Conservation (phyloP, 2,797 vertebrate species). For the Capromys pilorides region DNA sequence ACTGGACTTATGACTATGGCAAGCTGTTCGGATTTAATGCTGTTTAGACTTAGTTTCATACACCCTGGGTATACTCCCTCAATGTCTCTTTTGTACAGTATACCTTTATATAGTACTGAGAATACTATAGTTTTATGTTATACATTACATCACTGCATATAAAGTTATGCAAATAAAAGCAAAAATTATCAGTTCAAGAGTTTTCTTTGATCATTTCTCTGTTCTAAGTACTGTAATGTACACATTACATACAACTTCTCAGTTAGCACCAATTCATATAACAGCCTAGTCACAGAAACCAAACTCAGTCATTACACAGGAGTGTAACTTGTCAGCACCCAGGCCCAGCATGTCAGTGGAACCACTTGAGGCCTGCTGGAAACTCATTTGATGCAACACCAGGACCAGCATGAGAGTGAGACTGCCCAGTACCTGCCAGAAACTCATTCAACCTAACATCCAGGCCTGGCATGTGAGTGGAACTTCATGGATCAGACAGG, state of each 20-base stretch:
- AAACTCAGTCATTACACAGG: neutral
- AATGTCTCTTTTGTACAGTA: neutral
- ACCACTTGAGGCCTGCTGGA: too few relatives aligned
- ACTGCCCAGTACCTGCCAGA: too few relatives aligned
- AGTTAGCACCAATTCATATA: neutral
- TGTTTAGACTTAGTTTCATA: neutral
- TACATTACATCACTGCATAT: neutral
- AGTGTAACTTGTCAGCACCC: neutral
- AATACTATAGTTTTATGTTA: neutral
- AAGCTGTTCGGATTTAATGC: neutral
- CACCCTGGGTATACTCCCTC: neutral
- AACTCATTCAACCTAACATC: too few relatives aligned
- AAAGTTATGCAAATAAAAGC: neutral
- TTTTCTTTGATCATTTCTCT: neutral
- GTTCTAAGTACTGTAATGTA: neutral
- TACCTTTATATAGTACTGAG: neutral
- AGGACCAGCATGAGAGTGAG: too few relatives aligned
- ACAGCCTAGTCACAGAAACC: neutral
- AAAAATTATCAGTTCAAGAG: neutral
- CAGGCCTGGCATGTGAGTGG: too few relatives aligned
- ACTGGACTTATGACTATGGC: neutral
- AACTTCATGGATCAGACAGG: too few relatives aligned
- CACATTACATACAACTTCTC: neutral
- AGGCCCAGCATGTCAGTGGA: too few relatives aligned
- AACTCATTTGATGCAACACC: too few relatives aligned